A percentile compares a stretch with the other conserved stretches of the same genome.
phyloP scores from a whole-genome alignment of 2,113 vertebrate species.

The Seriola dumerili region DNA sequence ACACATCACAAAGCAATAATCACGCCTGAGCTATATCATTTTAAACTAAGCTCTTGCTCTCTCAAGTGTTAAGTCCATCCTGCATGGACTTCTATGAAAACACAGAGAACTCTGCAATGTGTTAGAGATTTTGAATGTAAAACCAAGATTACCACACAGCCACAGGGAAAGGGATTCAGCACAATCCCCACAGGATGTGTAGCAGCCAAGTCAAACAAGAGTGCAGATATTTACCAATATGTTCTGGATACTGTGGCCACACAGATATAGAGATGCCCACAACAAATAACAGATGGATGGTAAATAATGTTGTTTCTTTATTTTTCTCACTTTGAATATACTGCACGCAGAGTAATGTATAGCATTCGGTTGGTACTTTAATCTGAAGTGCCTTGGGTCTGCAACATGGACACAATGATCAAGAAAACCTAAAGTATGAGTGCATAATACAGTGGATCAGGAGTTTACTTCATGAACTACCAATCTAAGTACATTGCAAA shows the following conservation, averaged over 20 bases:
- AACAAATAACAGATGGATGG: slow-evolving; percentile 38
- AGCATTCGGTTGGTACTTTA: neutral
- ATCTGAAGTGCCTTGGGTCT: neutral
- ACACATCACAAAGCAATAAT: slow-evolving; percentile 70
- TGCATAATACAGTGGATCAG: neutral
- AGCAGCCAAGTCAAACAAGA: slow-evolving; percentile 77
- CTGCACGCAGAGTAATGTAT: neutral
- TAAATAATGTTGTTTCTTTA: neutral
- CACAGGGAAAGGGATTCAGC: slow-evolving; percentile 68
- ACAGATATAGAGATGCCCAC: slow-evolving; percentile 40
- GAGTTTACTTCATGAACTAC: neutral
- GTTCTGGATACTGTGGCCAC: slow-evolving; percentile 50
- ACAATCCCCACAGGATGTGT: slow-evolving; percentile 73
- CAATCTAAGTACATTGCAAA: neutral
- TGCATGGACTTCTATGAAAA: slow-evolving; percentile 67
- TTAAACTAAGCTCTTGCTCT: slow-evolving; percentile 65
- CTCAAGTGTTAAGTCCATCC: slow-evolving; percentile 65
- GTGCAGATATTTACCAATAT: slow-evolving; percentile 72
- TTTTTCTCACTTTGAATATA: neutral
- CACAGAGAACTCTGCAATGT: slow-evolving; percentile 73
- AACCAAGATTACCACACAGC: slow-evolving; percentile 77
- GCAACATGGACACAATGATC: neutral
- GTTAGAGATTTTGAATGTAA: slow-evolving; percentile 78
- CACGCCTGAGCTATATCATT: slow-evolving; percentile 63
- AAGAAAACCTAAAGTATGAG: neutral